Conservation (phyloP, 2,888 invertebrate species). For the Papilio protenor region DNA sequence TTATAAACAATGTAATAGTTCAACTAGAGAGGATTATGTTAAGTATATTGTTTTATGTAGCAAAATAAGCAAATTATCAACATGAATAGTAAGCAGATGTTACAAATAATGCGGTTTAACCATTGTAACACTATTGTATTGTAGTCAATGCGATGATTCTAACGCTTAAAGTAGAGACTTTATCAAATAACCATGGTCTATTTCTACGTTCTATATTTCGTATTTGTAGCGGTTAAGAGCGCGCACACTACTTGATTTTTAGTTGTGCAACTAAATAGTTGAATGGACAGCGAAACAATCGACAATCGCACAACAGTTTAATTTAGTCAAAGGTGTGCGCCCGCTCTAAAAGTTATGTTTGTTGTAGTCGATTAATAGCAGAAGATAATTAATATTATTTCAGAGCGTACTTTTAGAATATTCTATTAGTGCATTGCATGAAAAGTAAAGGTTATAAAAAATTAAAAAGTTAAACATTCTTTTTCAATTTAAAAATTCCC, state of each 20-base stretch:
- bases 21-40: neutral
- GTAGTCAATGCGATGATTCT: neutral
- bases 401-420: slow-evolving; percentile 7
- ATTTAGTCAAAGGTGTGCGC: no score
- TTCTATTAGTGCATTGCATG: slow-evolving; percentile 21
- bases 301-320: no score
- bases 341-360: no score
- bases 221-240: no score
- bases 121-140: neutral
- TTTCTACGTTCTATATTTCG: no score
- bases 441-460: slow-evolving; percentile 27
- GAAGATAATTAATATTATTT: neutral
- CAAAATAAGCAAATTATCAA: no score
- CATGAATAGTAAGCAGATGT: neutral
- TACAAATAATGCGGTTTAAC: neutral
- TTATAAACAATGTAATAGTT: neutral
- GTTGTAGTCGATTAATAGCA: no score
- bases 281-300: no score
- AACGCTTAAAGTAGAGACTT: neutral
- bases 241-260: no score
- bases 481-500: slow-evolving; percentile 40
- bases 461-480: slow-evolving; percentile 36
- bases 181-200: neutral
- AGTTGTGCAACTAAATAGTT: no score
- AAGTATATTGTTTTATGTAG: neutral